Base-by-base conservation (phyloP, 2,888 invertebrate species). In the Ochropleura leucogaster region DNA sequence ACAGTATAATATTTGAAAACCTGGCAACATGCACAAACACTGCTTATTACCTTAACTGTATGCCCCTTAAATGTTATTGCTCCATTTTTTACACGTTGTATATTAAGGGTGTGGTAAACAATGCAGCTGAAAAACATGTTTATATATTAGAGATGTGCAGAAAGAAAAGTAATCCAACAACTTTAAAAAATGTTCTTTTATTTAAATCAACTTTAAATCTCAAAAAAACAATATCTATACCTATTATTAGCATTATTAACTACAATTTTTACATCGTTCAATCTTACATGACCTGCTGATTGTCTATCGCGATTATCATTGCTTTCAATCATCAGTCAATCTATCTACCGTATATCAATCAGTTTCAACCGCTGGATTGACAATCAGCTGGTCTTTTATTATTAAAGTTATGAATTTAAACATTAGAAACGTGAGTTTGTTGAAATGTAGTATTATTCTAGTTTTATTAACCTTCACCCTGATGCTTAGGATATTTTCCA, bases 401-500 rank as follows among this genome's bases (percentile, higher is more conserved):
- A 69, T 73, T 84, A 86, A 64, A 80, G n/a, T 86, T 82, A 79
- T 75, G 65, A 71, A 83, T 84, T 82, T 74, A 77, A 86, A 79
- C 63, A 73, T 84, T 88, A 88, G 79, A 86, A 84, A 83, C 67
- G 79, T 77, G 77, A 75, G 18, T 77, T 84, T 72, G 68, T 77
- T 84, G 80, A 83, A 87, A 85, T 82, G 79, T 80, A 81, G 67
- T 81, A 79, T 81, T 85, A 84, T 73, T 83, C 76, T 83, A 87
- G 74, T 18, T 79, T 83, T 80, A 82, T 73, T 84, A 86, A 83
- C 80, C 80, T 72, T 91, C 93, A 95, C 95, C 95, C 95, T 95
- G 95, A 91, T 89, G 85, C 82, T 89, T 87, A 93, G 92, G 92
- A 93, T 93, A 92, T 90, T 88, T 89, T 90, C 89, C 88, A 87